Evolutionary conservation across 2,888 invertebrate genomes (phyloP).

Genomic region (Drosophila neonasuta): DNA sequence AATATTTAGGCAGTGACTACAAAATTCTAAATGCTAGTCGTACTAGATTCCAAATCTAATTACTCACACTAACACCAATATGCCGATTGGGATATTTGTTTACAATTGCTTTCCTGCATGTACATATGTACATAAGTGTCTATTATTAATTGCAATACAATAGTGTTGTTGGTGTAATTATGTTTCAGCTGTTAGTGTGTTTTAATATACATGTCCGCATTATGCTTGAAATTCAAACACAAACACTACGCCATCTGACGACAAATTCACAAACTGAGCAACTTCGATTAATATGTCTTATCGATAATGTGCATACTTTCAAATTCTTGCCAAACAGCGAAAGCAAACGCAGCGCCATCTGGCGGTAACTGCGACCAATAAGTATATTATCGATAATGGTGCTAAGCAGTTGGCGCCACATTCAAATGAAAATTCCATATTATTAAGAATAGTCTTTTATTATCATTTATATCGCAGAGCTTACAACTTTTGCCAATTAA

Average conservation of each 20-base stretch:
- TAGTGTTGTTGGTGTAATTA: constrained; percentile 48
- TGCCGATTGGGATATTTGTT: constrained; percentile 49
- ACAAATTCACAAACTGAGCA: not conserved
- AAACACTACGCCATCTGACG: constrained; percentile 23
- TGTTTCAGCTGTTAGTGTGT: constrained; percentile 19
- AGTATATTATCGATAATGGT: not conserved
- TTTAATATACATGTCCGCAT: constrained; percentile 22
- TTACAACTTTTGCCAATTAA: constrained; percentile 3
- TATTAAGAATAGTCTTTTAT: not conserved
- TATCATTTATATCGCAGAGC: constrained; percentile 10
- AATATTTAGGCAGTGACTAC: constrained; percentile 23
- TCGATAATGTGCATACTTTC: not conserved
- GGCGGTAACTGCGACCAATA: not conserved
- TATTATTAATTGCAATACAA: constrained; percentile 69
- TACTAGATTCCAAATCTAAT: constrained; percentile 31
- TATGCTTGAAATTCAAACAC: constrained; percentile 8
- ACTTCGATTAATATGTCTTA: not conserved
- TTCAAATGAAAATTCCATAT: not conserved
- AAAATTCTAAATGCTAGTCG: constrained; percentile 21
- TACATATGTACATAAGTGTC: constrained; percentile 4
- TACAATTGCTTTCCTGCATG: constrained; percentile 43
- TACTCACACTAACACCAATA: constrained; percentile 48
- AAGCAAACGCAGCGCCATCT: not conserved
- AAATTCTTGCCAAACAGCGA: not conserved
- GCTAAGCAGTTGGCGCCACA: not conserved